Evolutionary conservation across 30 jellyfish, hydroid and myxozoan species (phyloP).

Genomic region (Hydra vulgaris): DNA sequence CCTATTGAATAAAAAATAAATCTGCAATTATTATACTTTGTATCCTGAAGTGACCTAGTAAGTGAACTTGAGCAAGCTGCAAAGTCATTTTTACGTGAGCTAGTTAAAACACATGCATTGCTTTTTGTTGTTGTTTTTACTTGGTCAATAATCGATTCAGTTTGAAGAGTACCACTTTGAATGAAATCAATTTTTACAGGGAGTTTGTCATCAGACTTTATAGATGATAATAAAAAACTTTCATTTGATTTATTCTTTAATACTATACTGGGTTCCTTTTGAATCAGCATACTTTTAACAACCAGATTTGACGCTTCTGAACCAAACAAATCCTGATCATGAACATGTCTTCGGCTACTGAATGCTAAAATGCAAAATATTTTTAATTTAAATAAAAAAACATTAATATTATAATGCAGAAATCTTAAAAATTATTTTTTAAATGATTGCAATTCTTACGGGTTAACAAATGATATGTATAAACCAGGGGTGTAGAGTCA

Average conservation of each 20-base stretch:
- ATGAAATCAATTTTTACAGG: not conserved
- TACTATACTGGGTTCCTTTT: not conserved
- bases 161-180: not conserved
- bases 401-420: not conserved
- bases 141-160: too few relatives aligned
- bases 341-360: not conserved
- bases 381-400: too few relatives aligned
- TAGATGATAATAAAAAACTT: too few relatives aligned
- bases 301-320: not conserved
- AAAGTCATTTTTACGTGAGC: too few relatives aligned
- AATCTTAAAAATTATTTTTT: not conserved
- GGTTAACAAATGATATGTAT: too few relatives aligned
- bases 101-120: too few relatives aligned
- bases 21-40: not conserved
- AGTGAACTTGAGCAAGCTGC: too few relatives aligned
- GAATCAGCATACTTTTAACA: not conserved
- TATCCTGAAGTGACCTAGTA: too few relatives aligned
- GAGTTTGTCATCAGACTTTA: not conserved
- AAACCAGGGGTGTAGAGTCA: too few relatives aligned
- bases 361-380: not conserved
- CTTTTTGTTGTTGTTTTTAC: too few relatives aligned
- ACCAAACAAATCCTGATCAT: too few relatives aligned
- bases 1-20: constrained; percentile 17
- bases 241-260: not conserved
- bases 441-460: too few relatives aligned